Percentiles rank a stretch among this genome's conserved stretches.
Evolutionary conservation across 2,113 vertebrate genomes (phyloP).

Genomic region (Entelurus aequoreus): DNA sequence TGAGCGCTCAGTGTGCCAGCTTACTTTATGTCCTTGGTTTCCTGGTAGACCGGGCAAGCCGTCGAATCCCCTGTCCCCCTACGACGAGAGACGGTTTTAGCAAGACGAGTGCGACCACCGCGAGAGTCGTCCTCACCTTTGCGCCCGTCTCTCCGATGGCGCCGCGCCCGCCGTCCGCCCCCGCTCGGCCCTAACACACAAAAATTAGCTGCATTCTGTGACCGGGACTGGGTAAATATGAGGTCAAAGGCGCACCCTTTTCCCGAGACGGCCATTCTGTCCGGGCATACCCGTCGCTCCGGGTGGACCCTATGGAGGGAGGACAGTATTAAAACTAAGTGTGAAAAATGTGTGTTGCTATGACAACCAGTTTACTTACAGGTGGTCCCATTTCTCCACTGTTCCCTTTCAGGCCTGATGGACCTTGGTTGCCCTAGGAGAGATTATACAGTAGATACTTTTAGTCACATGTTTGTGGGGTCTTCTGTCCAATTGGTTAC

Average conservation of each 20-base stretch:
- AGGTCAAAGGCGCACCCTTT: conserved; percentile 51
- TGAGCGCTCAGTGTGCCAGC: neutral
- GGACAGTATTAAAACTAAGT: neutral
- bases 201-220: neutral
- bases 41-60: conserved; percentile 86
- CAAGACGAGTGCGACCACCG: neutral
- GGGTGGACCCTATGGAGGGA: conserved; percentile 52
- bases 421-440: conserved; percentile 78
- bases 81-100: neutral
- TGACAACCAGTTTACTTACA: conserved; percentile 62
- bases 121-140: conserved; percentile 73
- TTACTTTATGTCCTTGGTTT: conserved; percentile 70
- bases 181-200: conserved; percentile 78
- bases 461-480: too few species aligned
- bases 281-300: conserved; percentile 57
- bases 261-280: conserved; percentile 64
- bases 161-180: conserved; percentile 85
- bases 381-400: conserved; percentile 81
- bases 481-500: too few species aligned
- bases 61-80: conserved; percentile 95
- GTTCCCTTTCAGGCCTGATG: conserved; percentile 82
- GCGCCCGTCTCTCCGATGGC: conserved; percentile 86
- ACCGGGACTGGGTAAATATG: neutral
- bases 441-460: too few species aligned
- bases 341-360: neutral